phyloP scores from a whole-genome alignment of 2,113 vertebrate genomes.

The Ciconia boyciana region DNA sequence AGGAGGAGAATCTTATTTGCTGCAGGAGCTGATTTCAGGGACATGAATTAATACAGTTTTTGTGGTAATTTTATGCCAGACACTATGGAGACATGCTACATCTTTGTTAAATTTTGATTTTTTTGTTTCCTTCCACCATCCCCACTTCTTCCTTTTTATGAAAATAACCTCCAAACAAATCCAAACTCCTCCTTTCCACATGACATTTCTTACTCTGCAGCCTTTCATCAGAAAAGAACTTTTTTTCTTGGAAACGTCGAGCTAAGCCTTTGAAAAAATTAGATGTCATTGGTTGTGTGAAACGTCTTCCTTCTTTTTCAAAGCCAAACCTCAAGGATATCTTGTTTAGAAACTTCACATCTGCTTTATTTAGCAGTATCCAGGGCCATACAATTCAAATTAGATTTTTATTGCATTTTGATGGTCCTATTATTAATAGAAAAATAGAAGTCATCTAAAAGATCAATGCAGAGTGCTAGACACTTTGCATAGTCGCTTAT shows the following conservation, averaged over 20 bases:
- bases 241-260: constrained; percentile 44
- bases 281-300: constrained; percentile 2
- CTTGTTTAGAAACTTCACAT: constrained; percentile 18
- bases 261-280: constrained; percentile 52
- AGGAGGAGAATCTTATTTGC: neutral
- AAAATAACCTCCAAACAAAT: constrained; percentile 11
- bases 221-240: constrained; percentile 44
- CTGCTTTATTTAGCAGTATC: constrained; percentile 20
- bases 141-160: neutral
- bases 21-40: neutral
- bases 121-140: neutral
- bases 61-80: neutral
- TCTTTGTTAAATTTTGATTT: constrained; percentile 6
- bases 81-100: neutral
- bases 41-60: neutral
- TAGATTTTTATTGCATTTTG: neutral
- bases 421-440: neutral
- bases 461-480: neutral
- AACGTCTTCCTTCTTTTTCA: constrained; percentile 6
- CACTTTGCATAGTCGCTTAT: neutral
- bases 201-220: constrained; percentile 25
- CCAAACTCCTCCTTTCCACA: neutral
- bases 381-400: neutral
- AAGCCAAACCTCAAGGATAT: constrained; percentile 8
- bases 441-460: neutral